A percentile compares a stretch with the other conserved stretches of the same genome.
Evolutionary conservation across 2,797 vertebrate species (phyloP).

Genomic region (Parauchenoglanis ngamensis): DNA sequence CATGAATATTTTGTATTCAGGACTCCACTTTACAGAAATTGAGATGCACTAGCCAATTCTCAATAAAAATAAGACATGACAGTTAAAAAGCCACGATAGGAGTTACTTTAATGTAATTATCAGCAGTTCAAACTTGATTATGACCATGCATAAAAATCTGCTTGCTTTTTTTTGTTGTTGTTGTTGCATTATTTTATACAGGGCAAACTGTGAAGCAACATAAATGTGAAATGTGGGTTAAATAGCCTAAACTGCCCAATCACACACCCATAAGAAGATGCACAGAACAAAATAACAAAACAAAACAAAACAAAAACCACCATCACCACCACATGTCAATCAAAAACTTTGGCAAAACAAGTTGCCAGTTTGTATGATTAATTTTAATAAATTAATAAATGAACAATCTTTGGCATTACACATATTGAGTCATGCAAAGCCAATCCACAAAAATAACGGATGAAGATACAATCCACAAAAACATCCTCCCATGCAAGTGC

Average conservation of each 20-base stretch:
- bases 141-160: constrained; percentile 68
- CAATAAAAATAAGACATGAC: constrained; percentile 68
- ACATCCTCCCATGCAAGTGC: constrained; percentile 66
- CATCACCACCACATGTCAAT: constrained; percentile 22
- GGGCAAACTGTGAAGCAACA: constrained; percentile 52
- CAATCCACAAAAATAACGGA: constrained; percentile 32
- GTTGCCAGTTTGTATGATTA: constrained; percentile 30
- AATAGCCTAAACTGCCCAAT: constrained; percentile 41
- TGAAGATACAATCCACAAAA: constrained; percentile 28
- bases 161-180: constrained; percentile 14
- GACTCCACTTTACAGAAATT: constrained; percentile 79
- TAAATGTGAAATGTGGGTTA: constrained; percentile 45
- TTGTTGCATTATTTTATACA: constrained; percentile 32
- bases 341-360: neutral
- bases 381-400: neutral
- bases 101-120: constrained; percentile 68
- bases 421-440: constrained; percentile 50
- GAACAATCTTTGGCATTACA: constrained; percentile 32
- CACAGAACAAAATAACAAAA: constrained; percentile 24
- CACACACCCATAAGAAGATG: constrained; percentile 50
- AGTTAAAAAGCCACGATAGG: constrained; percentile 69
- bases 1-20: constrained; percentile 80
- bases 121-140: constrained; percentile 68
- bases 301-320: constrained; percentile 20
- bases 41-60: constrained; percentile 76